Evolutionary conservation across 1,140 invertebrate species (phyloP).

Genomic region (Drosophila seguyi): DNA sequence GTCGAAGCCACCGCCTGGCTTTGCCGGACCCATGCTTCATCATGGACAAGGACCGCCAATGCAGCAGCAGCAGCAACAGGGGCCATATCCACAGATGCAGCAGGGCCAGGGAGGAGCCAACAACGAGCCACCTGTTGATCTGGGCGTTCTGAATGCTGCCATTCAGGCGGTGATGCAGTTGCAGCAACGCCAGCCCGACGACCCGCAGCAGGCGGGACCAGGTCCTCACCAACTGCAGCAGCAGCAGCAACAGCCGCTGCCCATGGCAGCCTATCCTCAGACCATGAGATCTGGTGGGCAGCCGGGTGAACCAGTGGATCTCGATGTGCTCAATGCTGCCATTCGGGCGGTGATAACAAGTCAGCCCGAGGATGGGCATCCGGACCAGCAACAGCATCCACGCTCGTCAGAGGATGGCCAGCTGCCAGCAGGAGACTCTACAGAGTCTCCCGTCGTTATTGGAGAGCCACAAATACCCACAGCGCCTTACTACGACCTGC

Average conservation of each 20-base stretch:
- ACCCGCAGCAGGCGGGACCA: conserved; percentile 34
- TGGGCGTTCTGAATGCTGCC: conserved; percentile 74
- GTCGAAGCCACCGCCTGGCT: conserved; percentile 93
- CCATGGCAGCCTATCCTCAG: conserved; percentile 42
- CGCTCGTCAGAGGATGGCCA: conserved; percentile 30
- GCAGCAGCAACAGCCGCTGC: conserved; percentile 38
- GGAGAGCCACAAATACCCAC: conserved; percentile 94
- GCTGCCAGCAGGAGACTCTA: conserved; percentile 19
- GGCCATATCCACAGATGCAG: conserved; percentile 44
- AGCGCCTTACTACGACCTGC: conserved; percentile 97
- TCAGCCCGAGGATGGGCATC: conserved; percentile 48
- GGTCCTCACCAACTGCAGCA: conserved; percentile 21
- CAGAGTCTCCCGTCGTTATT: conserved; percentile 6
- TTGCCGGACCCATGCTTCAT: conserved; percentile 85
- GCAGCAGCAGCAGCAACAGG: conserved; percentile 44
- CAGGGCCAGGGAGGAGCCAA: conserved; percentile 28
- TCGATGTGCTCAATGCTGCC: conserved; percentile 69
- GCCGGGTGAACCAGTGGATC: conserved; percentile 54
- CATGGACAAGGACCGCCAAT: conserved; percentile 34
- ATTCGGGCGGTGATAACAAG: conserved; percentile 74
- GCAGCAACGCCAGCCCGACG: conserved; percentile 67
- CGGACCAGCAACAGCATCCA: conserved; percentile 33
- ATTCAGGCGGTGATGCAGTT: conserved; percentile 83
- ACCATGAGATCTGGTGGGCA: conserved; percentile 27
- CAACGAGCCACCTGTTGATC: conserved; percentile 61